phyloP scores from a whole-genome alignment of 2,888 invertebrate genomes.

The Ormyrus nitidulus region DNA sequence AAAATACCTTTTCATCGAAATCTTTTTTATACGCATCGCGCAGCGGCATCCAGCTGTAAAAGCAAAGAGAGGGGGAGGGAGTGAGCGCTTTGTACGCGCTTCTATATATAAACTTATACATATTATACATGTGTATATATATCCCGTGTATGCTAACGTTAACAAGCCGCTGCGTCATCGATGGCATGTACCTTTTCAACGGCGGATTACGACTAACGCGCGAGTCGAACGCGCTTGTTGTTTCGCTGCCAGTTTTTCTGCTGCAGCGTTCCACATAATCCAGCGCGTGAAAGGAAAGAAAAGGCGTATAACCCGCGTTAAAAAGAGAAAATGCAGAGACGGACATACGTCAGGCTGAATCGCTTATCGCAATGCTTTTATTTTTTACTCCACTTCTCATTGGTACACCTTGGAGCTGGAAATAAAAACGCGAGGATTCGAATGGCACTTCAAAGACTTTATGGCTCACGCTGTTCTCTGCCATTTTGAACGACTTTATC shows the following conservation, averaged over 20 bases:
- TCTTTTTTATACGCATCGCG: no score
- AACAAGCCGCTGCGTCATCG: background rate
- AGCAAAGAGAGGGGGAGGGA: no score
- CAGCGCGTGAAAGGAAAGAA: conserved; percentile 22
- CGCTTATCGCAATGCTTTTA: conserved; percentile 6
- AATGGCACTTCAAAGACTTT: conserved; percentile 20
- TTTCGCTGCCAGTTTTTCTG: no score
- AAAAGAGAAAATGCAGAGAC: background rate
- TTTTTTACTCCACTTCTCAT: background rate
- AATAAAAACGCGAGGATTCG: conserved; percentile 11
- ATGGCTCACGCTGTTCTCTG: background rate
- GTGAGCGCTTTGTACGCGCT: no score
- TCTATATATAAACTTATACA: no score
- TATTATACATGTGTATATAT: background rate
- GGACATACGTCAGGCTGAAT: conserved; percentile 6
- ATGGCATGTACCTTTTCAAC: background rate
- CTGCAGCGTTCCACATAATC: background rate
- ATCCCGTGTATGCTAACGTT: background rate
- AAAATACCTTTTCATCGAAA: no score
- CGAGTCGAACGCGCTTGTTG: no score
- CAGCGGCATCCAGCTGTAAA: no score
- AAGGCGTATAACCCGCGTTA: background rate
- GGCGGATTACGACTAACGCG: no score
- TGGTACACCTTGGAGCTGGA: background rate
- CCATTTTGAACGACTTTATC: background rate